Evolutionary conservation across 2,888 invertebrate genomes (phyloP).

Genomic region (Drosophila cognata): DNA sequence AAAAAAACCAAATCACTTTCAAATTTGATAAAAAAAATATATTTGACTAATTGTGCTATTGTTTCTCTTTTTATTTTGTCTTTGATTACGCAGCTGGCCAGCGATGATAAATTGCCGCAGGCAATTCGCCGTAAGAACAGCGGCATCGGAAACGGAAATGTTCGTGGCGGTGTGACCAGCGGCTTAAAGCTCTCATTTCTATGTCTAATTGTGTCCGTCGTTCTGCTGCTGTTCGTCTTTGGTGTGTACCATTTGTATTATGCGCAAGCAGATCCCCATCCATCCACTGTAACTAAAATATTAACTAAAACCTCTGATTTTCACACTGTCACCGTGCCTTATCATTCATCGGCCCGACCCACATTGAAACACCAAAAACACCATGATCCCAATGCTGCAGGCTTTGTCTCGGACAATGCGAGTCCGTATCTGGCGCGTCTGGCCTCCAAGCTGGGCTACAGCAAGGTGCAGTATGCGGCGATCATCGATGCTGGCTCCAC

Average conservation of each 20-base stretch:
- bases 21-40: not conserved
- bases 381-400: conserved; percentile 53
- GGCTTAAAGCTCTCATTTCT: conserved; percentile 84
- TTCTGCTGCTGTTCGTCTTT: conserved; percentile 82
- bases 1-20: not conserved
- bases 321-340: conserved; percentile 55
- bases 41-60: conserved; percentile 1
- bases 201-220: conserved; percentile 82
- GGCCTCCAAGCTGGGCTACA: conserved; percentile 90
- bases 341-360: conserved; percentile 35
- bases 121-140: conserved; percentile 70
- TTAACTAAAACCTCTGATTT: conserved; percentile 58
- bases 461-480: conserved; percentile 91
- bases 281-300: conserved; percentile 29
- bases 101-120: conserved; percentile 70
- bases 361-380: conserved; percentile 19
- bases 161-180: conserved; percentile 68
- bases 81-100: conserved; percentile 63
- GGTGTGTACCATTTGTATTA: conserved; percentile 76
- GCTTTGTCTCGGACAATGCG: conserved; percentile 83
- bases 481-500: conserved; percentile 98
- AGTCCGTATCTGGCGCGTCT: conserved; percentile 88
- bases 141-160: conserved; percentile 39
- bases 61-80: not conserved
- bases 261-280: not conserved